Conservation (phyloP, 2,888 invertebrate species). For the Actias luna region DNA sequence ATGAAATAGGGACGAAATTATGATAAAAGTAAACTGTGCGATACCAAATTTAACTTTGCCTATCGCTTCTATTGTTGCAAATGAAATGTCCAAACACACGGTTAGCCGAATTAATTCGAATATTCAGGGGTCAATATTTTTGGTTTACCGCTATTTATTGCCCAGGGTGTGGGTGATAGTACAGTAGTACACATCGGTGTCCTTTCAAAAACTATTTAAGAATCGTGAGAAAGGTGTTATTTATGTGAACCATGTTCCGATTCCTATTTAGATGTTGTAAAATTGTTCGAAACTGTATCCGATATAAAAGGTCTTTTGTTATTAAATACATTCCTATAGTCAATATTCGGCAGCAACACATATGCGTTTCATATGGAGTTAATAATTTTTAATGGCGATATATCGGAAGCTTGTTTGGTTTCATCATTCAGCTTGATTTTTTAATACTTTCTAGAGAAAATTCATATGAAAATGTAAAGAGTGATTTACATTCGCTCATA, state of each 20-base stretch:
- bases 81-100: slow-evolving; percentile 60
- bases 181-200: slow-evolving; percentile 35
- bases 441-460: too few relatives aligned
- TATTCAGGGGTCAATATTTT: slow-evolving; percentile 54
- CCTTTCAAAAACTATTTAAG: slow-evolving; percentile 43
- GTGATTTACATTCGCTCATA: too few relatives aligned
- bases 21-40: not conserved
- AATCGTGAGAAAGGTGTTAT: slow-evolving; percentile 49
- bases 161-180: slow-evolving; percentile 46
- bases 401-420: too few relatives aligned
- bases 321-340: slow-evolving; percentile 3
- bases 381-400: too few relatives aligned
- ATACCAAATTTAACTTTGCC: not conserved
- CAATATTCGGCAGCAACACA: not conserved
- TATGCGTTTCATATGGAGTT: not conserved
- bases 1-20: slow-evolving; percentile 29
- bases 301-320: slow-evolving; percentile 1
- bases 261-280: slow-evolving; percentile 13
- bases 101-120: slow-evolving; percentile 54
- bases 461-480: too few relatives aligned
- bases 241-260: not conserved
- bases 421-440: too few relatives aligned
- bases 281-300: slow-evolving; percentile 15
- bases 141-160: slow-evolving; percentile 46
- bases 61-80: slow-evolving; percentile 35